Conservation (phyloP, 2,797 vertebrate genomes). For the Simalia tracyae region DNA sequence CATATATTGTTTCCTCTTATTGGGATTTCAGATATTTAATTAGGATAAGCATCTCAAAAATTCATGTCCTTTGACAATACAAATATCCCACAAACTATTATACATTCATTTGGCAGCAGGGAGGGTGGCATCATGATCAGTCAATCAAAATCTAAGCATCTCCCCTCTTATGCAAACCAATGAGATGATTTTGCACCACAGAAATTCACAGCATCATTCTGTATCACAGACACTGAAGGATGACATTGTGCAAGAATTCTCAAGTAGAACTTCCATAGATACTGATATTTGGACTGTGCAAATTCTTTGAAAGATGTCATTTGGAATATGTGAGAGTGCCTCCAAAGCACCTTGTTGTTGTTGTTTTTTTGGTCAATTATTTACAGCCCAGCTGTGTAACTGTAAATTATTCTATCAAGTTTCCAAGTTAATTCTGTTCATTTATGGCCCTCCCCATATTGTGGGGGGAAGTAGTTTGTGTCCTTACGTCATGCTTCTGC, state of each 20-base stretch:
- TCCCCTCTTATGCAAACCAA: slow-evolving; percentile 44
- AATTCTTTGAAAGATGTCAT: not conserved
- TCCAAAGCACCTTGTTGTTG: not conserved
- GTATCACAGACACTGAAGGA: slow-evolving; percentile 21
- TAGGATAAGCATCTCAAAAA: slow-evolving; percentile 6
- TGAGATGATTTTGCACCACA: slow-evolving; percentile 48
- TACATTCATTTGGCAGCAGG: slow-evolving; percentile 46
- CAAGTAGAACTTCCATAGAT: not conserved
- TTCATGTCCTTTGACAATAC: slow-evolving; percentile 24
- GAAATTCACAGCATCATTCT: slow-evolving; percentile 37
- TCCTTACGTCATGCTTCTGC: not conserved
- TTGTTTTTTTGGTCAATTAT: too few species aligned
- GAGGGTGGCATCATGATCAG: slow-evolving; percentile 13
- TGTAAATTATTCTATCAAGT: not conserved
- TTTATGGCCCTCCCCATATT: not conserved
- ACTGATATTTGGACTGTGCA: not conserved
- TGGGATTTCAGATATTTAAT: slow-evolving; percentile 1
- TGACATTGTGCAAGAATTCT: not conserved
- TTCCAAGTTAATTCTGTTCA: not conserved
- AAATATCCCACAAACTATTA: slow-evolving; percentile 52
- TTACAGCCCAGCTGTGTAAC: not conserved
- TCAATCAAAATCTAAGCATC: slow-evolving; percentile 48
- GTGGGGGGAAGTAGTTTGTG: not conserved
- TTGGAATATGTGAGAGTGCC: not conserved
- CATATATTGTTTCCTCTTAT: not conserved